A percentile compares a stretch with the other conserved stretches of the same genome.
These are phyloP conservation scores for Hesperia comma DNA, from an alignment of 2,888 invertebrate species.

Conservation along the genomic window DNA sequence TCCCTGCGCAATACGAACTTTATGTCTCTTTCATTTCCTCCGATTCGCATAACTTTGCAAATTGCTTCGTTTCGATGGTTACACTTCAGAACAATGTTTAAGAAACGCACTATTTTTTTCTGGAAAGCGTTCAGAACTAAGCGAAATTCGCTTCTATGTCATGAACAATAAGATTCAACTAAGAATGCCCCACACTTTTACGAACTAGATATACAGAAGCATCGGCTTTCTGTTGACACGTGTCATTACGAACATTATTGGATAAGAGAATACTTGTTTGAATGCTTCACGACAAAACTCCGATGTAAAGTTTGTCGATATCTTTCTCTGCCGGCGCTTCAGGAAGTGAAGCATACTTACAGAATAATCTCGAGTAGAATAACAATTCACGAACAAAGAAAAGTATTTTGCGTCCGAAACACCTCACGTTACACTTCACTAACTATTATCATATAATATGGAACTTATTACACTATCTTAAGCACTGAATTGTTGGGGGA, in stretches of 20 bases:
- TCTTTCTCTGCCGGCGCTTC: conserved; percentile 13
- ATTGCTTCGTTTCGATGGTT: conserved; percentile 61
- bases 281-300: background rate
- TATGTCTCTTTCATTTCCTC: conserved; percentile 49
- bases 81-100: conserved; percentile 54
- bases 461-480: conserved; percentile 39
- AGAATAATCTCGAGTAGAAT: conserved; percentile 39
- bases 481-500: conserved; percentile 37
- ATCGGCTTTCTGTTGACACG: conserved; percentile 16
- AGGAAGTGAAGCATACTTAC: conserved; percentile 51
- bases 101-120: conserved; percentile 46
- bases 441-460: conserved; percentile 45
- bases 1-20: background rate
- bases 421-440: conserved; percentile 60
- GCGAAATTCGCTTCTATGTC: conserved; percentile 33
- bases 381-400: conserved; percentile 39
- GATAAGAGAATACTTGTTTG: conserved; percentile 3
- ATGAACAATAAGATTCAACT: conserved; percentile 43
- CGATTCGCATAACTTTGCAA: conserved; percentile 62
- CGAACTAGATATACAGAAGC: conserved; percentile 7
- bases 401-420: conserved; percentile 42
- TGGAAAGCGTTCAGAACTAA: conserved; percentile 27
- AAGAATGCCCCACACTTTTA: conserved; percentile 28
- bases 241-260: conserved; percentile 6
- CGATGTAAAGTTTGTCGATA: conserved; percentile 16